Evolutionary conservation across 1,140 invertebrate genomes (phyloP).

Genomic region (Kradibia gibbosae): DNA sequence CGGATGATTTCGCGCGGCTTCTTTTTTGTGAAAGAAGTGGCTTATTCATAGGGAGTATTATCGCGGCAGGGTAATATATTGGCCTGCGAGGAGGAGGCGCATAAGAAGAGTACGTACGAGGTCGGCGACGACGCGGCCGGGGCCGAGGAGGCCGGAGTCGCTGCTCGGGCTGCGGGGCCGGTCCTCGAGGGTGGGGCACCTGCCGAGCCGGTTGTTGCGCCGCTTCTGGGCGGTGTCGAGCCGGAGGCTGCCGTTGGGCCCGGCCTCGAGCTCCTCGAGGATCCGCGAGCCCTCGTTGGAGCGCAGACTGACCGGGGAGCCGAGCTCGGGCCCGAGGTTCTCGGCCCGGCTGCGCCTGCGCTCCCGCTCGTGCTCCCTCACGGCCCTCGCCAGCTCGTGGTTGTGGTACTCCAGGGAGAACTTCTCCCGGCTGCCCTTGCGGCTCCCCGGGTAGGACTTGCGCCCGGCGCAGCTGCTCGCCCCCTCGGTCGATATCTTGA

Average conservation of each 20-base stretch:
- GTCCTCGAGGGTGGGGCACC: slow-evolving; percentile 38
- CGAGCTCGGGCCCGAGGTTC: slow-evolving; percentile 63
- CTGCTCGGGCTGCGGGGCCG: not conserved
- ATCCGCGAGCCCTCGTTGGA: slow-evolving; percentile 65
- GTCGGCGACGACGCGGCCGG: not conserved
- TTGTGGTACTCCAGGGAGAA: slow-evolving; percentile 68
- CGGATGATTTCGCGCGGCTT: too few species aligned
- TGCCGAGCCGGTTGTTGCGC: slow-evolving; percentile 43
- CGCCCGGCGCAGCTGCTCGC: slow-evolving; percentile 68
- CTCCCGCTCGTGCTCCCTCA: slow-evolving; percentile 66
- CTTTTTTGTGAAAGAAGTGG: too few species aligned
- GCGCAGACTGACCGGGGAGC: slow-evolving; percentile 64
- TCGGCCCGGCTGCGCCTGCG: slow-evolving; percentile 62
- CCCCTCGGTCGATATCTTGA: slow-evolving; percentile 82
- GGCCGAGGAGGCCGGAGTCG: not conserved
- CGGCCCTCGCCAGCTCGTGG: slow-evolving; percentile 65
- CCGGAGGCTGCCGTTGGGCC: slow-evolving; percentile 44
- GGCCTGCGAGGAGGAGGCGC: not conserved
- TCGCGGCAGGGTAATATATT: too few species aligned
- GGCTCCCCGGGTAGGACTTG: slow-evolving; percentile 76
- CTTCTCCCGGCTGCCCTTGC: slow-evolving; percentile 76
- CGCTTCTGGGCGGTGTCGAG: not conserved
- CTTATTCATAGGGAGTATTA: too few species aligned
- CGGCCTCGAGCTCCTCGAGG: slow-evolving; percentile 61
- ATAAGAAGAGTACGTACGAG: slow-evolving; percentile 12